Percentiles rank a stretch among this genome's conserved stretches.
phyloP scores from a whole-genome alignment of 2,797 vertebrate genomes.

The Rhabdomys pumilio region DNA sequence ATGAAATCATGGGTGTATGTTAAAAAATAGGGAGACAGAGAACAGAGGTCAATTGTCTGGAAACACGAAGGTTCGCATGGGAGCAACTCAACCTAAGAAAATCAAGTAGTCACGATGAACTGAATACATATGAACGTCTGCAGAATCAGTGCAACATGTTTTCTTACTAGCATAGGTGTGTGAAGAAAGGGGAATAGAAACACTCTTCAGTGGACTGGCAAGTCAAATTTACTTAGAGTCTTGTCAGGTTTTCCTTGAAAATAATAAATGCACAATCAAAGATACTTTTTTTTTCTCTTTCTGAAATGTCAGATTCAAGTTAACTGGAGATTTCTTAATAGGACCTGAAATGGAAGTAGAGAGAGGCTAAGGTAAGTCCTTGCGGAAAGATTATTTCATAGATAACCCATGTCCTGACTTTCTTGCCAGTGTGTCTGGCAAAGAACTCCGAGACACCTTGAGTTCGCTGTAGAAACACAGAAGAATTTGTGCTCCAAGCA shows the following conservation, averaged over 20 bases:
- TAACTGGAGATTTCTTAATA: neutral
- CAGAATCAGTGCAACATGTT: neutral
- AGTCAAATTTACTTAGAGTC: neutral
- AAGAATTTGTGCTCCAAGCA: neutral
- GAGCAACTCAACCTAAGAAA: neutral
- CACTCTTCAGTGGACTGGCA: neutral
- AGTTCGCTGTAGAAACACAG: neutral
- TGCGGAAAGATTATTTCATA: neutral
- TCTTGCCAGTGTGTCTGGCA: neutral
- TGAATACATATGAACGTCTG: neutral
- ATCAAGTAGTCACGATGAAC: neutral
- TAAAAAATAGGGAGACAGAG: neutral
- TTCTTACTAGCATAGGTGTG: neutral
- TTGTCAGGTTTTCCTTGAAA: neutral
- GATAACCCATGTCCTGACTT: neutral
- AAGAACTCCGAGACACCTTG: neutral
- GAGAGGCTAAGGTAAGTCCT: neutral
- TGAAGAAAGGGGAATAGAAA: neutral
- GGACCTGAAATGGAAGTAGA: neutral
- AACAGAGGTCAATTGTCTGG: neutral
- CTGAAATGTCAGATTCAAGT: neutral
- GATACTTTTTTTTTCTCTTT: neutral
- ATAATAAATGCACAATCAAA: neutral
- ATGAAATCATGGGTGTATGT: neutral
- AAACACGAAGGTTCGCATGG: neutral